Evolutionary conservation across 1,140 invertebrate genomes (phyloP), one percentile per base, ranked within the genome.

Genomic region (Zaprionus kolodkinae): DNA sequence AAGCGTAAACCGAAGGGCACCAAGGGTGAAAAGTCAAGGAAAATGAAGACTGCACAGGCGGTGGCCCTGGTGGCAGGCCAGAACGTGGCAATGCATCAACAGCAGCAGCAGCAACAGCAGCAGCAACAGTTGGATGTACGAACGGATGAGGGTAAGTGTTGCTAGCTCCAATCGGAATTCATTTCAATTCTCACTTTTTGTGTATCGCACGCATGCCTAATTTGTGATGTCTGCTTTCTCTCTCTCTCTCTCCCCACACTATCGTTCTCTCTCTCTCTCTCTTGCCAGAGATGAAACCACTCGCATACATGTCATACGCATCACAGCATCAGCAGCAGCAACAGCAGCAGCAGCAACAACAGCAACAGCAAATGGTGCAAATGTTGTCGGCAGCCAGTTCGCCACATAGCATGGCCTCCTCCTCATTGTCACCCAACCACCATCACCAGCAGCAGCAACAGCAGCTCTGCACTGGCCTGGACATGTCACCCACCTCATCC

Each of bases 1-100:
- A 99, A 99, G 91, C 94, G 98, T 45, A 98, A 98, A 92, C 97
- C 97, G 0, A 97, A 97, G 92, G 95, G 95, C 45, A 83, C 83
- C 30, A 92, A 87, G 59, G 68, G 79, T 17, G 90, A 92, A 56
- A 92, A 91, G 69, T 66, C 66, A 0, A 79, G 78, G 38, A 89
- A 92, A 61, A 76, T 81, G 56, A 76, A 84, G 27, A 15, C n/a
- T 9, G 55, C 67, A 9, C 38, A 76, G 48, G 66, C 65, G 2
- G 43, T 56, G 17, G 66, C 61, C 6, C 25, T 84, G 48, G 54
- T 80, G 27, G 40, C 48, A 25, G 67, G 73, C 68, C 77, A 80
- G 25, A 83, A 25, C 52, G 69, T 65, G n/a, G n/a, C n/a, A n/a
- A n/a, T n/a, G n/a, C n/a, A n/a, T n/a, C 21, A 21, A 21, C 21